These are phyloP conservation scores for Apamea monoglypha DNA, from an alignment of 2,888 invertebrate species.

Conservation along the genomic window DNA sequence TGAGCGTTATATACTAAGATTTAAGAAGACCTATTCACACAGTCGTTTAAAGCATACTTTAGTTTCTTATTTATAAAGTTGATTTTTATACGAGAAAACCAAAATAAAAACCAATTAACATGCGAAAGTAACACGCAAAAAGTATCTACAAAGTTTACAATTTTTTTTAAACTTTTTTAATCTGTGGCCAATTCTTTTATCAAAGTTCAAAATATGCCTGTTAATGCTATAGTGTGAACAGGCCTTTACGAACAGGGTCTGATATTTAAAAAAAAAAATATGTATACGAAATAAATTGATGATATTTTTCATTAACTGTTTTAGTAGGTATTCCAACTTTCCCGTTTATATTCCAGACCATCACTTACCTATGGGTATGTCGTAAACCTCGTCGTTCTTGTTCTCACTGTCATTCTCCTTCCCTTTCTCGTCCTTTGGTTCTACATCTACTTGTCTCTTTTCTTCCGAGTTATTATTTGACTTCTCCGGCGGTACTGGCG, in stretches of 20 bases:
- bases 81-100: not conserved
- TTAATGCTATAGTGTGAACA: constrained; percentile 61
- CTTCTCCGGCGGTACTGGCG: constrained; percentile 79
- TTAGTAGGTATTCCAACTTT: not conserved
- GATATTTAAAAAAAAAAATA: too few species aligned
- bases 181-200: not conserved
- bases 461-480: constrained; percentile 83
- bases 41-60: not conserved
- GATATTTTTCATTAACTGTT: not conserved
- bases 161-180: not conserved
- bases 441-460: constrained; percentile 79
- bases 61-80: not conserved
- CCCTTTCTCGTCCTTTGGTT: constrained; percentile 77
- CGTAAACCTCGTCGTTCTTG: constrained; percentile 86
- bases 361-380: constrained; percentile 87
- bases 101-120: not conserved
- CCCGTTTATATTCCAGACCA: constrained; percentile 48
- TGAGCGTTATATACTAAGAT: constrained; percentile 38
- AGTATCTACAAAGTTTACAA: constrained; percentile 7
- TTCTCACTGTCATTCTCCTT: constrained; percentile 75
- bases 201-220: not conserved
- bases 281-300: constrained; percentile 26
- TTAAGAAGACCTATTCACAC: constrained; percentile 51
- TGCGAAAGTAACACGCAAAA: not conserved
- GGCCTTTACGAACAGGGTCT: constrained; percentile 42